These are phyloP conservation scores for Palloptera scutellata DNA, from an alignment of 2,888 invertebrate genomes.

Conservation along the genomic window DNA sequence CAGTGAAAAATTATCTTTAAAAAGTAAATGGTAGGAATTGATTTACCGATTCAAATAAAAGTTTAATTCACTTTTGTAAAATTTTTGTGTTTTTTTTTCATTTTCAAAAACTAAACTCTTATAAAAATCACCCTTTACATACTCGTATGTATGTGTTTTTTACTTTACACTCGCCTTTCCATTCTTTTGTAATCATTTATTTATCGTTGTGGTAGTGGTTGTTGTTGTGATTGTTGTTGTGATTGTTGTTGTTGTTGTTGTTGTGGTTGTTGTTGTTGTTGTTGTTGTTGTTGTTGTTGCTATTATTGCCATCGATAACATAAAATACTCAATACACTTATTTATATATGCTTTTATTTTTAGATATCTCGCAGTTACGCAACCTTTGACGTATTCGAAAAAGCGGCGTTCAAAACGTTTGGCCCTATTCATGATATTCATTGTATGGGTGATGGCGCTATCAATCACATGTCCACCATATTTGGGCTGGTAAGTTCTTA, in stretches of 20 bases:
- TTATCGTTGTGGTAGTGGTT: not conserved
- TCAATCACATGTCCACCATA: conserved; percentile 94
- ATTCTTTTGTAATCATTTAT: not conserved
- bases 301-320: not conserved
- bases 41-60: too few relatives aligned
- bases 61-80: too few relatives aligned
- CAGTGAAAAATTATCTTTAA: too few relatives aligned
- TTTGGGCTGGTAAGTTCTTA: conserved; percentile 85
- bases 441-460: conserved; percentile 90
- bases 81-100: too few relatives aligned
- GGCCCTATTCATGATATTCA: conserved; percentile 87
- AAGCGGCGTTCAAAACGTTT: conserved; percentile 84
- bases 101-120: too few relatives aligned
- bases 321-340: conserved; percentile 31
- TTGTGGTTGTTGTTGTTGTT: too few relatives aligned
- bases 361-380: conserved; percentile 91
- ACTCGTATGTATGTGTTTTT: too few relatives aligned
- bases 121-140: too few relatives aligned
- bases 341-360: conserved; percentile 36
- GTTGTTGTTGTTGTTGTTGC: not conserved
- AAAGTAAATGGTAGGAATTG: too few relatives aligned
- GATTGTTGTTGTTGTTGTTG: too few relatives aligned
- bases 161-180: conserved; percentile 19
- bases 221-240: too few relatives aligned
- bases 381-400: conserved; percentile 90